Conservation (phyloP, 2,113 vertebrate species). For the Ceyx melanurus region DNA sequence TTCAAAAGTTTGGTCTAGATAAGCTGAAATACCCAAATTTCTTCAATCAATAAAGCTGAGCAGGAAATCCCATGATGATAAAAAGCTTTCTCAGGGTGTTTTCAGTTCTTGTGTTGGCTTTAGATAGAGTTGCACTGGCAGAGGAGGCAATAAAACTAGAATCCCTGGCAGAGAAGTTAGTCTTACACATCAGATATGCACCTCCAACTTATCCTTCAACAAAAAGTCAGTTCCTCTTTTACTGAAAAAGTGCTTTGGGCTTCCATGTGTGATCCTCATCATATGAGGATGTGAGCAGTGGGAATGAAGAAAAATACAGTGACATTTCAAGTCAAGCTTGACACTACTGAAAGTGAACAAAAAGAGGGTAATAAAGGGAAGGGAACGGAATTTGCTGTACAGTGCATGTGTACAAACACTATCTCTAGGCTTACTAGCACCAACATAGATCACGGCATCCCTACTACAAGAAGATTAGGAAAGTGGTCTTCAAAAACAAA, state of each 20-base stretch:
- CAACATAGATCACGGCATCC: not conserved
- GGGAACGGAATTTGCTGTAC: not conserved
- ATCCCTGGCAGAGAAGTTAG: not conserved
- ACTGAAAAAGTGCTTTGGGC: not conserved
- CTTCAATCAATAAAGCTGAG: not conserved
- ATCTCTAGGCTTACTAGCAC: not conserved
- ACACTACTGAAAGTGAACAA: not conserved
- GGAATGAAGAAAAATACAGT: not conserved
- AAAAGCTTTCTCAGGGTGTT: not conserved
- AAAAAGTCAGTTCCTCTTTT: not conserved
- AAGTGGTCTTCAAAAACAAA: not conserved
- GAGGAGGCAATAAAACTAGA: not conserved
- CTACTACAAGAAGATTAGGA: not conserved
- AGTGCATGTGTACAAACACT: not conserved
- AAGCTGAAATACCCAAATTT: not conserved
- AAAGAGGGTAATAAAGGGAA: not conserved
- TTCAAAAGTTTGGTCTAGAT: not conserved
- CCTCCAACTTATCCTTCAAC: not conserved
- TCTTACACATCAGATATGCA: not conserved
- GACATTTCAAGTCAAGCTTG: not conserved
- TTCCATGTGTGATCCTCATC: not conserved
- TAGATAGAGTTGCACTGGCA: not conserved
- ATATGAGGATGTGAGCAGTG: not conserved
- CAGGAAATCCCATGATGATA: not conserved
- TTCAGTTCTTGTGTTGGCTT: not conserved